phyloP scores from a whole-genome alignment of 2,113 vertebrate genomes.

The Otis tarda region DNA sequence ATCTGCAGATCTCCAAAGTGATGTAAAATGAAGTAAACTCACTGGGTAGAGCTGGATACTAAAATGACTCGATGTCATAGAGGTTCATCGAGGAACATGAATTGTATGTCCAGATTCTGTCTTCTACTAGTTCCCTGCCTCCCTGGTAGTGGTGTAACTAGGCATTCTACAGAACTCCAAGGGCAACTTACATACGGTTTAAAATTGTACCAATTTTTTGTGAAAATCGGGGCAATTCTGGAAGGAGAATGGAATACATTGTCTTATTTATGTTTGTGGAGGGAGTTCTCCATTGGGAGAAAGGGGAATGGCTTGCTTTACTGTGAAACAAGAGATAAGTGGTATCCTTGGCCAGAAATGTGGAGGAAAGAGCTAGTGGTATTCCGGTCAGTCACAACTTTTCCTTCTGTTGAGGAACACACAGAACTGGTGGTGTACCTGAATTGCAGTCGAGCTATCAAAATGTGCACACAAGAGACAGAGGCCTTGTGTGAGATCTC shows the following conservation, averaged over 20 bases:
- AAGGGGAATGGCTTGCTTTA: neutral
- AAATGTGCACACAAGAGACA: accelerated
- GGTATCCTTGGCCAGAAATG: neutral
- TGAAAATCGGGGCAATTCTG: neutral
- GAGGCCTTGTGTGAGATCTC: neutral
- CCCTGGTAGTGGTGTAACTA: neutral
- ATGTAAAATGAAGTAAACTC: neutral
- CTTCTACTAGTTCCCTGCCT: neutral
- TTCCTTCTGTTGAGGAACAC: neutral
- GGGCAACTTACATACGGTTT: neutral
- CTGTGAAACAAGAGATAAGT: neutral
- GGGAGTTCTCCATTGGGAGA: neutral
- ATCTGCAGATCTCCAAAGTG: neutral
- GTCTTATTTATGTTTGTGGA: neutral
- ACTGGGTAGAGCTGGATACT: neutral
- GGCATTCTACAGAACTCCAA: neutral
- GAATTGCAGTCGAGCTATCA: neutral
- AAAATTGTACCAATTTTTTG: neutral
- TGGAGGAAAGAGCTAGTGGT: neutral
- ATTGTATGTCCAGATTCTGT: neutral
- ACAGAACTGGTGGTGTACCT: neutral
- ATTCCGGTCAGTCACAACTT: neutral
- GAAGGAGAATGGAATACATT: neutral
- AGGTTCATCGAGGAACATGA: neutral
- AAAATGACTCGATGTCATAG: neutral